Conservation (phyloP, 2,888 invertebrate species). For the Marasmarcha lunaedactyla region DNA sequence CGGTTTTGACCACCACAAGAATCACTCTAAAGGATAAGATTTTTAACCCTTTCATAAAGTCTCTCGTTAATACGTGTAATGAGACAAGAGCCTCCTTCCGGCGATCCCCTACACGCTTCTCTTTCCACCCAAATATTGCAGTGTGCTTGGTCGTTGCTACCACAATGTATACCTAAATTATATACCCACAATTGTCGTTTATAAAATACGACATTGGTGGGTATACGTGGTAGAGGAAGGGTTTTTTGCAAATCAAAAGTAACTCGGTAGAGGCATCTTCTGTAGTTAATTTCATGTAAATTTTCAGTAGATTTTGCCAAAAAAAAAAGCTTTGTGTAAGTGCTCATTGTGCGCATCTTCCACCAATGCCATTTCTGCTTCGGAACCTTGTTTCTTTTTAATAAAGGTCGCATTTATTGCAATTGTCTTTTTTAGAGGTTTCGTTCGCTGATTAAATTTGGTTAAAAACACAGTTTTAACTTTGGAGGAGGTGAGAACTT, state of each 20-base stretch:
- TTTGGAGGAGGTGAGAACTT: slow-evolving; percentile 3
- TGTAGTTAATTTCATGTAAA: slow-evolving; percentile 6
- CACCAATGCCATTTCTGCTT: neutral
- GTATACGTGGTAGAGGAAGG: too few species aligned
- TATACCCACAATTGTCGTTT: slow-evolving; percentile 16
- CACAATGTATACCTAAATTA: slow-evolving; percentile 14
- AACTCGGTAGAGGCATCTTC: slow-evolving; percentile 5
- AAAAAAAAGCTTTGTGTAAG: slow-evolving; percentile 6
- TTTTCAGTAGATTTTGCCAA: slow-evolving; percentile 8
- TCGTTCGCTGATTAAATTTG: slow-evolving; percentile 1
- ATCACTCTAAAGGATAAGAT: too few species aligned
- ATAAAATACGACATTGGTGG: slow-evolving; percentile 16
- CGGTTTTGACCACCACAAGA: too few species aligned
- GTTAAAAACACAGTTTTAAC: slow-evolving; percentile 2
- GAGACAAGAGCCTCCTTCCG: too few species aligned
- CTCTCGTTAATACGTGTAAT: slow-evolving; percentile 1
- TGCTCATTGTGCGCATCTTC: neutral
- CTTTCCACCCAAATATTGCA: too few species aligned
- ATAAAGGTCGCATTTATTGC: neutral
- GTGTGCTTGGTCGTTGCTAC: too few species aligned
- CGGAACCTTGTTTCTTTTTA: neutral
- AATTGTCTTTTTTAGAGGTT: slow-evolving; percentile 2
- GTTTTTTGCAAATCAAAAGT: slow-evolving; percentile 9
- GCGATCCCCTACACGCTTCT: slow-evolving; percentile 15
- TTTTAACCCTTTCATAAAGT: too few species aligned